Base-by-base conservation (phyloP, 2,888 invertebrate genomes). In the Troides aeacus region DNA sequence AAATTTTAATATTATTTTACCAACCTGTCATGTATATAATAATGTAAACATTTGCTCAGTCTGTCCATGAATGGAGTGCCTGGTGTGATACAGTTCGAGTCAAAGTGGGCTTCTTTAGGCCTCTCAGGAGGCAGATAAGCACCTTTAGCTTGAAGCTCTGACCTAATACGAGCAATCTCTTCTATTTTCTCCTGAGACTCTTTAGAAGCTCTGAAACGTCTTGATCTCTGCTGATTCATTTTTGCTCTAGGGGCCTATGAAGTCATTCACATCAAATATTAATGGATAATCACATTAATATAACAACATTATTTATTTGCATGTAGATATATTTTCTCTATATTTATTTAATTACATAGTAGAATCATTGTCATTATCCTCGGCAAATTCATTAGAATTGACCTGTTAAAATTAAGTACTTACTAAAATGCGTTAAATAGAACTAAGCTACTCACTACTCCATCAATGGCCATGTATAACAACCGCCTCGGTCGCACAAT, bases 391-490 rank as follows among this genome's bases (percentile, higher is more conserved):
- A 30, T 39, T 6, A 39, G 10, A 39, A 39, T 39, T 39, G 8
- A 30, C 3, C 30, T 39, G 7, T 39, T 10, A 10, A 39, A 36
- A 61, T 8, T 61, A 42, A 21, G 8, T n/a, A 5, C n/a, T 5
- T 10, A 61, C 39, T 17, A 61, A 42, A 61, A 39, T 30, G 6
- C 24, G 1, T 8, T 61, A 61, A 42, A 61, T 39, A n/a, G 10
- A 57, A 39, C 17, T 46, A 56, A 15, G 21, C 62, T 67, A 93
- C 95, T 93, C 84, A 96, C 96, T 78, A 99, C 99, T 74, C 99
- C 99, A 93, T 99, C 99, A 87, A 99, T 99, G 66, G 99, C 99
- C 99, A 99, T 99, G 88, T 99, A 99, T 73, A 99, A 90, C 61
- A 99, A 76, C 85, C 98, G 98, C 79, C 98, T 94, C 0, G 99